Evolutionary conservation across 2,888 invertebrate species (phyloP).

Genomic region (Adelphocoris suturalis): DNA sequence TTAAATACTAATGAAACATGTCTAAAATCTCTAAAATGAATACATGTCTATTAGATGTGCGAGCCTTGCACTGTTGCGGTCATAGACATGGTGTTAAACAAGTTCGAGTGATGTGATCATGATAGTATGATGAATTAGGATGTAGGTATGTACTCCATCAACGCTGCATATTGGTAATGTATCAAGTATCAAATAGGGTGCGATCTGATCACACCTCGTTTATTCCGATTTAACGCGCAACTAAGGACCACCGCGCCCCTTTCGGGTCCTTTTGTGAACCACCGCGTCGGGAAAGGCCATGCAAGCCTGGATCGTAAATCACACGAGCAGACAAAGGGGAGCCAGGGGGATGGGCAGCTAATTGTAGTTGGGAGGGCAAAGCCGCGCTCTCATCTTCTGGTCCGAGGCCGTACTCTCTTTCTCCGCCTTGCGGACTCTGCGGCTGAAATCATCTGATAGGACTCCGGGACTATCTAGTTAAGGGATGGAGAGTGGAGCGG

Average conservation of each 20-base stretch:
- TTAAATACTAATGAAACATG: too few species aligned
- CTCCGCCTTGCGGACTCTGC: conserved; percentile 29
- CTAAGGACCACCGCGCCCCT: conserved; percentile 8
- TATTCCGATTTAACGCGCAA: conserved; percentile 35
- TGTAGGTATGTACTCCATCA: background rate
- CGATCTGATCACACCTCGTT: conserved; percentile 36
- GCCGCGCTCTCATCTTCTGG: conserved; percentile 34
- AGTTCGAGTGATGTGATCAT: background rate
- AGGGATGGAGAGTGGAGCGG: background rate
- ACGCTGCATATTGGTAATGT: background rate
- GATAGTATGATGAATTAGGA: background rate
- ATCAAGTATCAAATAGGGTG: conserved; percentile 20
- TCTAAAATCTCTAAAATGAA: too few species aligned
- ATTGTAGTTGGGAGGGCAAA: conserved; percentile 42
- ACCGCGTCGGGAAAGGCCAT: conserved; percentile 52
- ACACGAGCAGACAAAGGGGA: conserved; percentile 62
- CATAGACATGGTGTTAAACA: too few species aligned
- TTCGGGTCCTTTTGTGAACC: conserved; percentile 24
- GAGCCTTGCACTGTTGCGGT: too few species aligned
- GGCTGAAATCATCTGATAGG: conserved; percentile 52
- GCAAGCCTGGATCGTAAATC: conserved; percentile 57
- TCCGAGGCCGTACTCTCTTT: conserved; percentile 16
- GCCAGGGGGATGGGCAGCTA: conserved; percentile 55
- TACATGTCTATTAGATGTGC: too few species aligned
- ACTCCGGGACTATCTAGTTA: conserved; percentile 42